Percentiles rank a stretch among this genome's conserved stretches.
Conservation (phyloP, 2,888 invertebrate genomes). For the Plebejus melissa region DNA sequence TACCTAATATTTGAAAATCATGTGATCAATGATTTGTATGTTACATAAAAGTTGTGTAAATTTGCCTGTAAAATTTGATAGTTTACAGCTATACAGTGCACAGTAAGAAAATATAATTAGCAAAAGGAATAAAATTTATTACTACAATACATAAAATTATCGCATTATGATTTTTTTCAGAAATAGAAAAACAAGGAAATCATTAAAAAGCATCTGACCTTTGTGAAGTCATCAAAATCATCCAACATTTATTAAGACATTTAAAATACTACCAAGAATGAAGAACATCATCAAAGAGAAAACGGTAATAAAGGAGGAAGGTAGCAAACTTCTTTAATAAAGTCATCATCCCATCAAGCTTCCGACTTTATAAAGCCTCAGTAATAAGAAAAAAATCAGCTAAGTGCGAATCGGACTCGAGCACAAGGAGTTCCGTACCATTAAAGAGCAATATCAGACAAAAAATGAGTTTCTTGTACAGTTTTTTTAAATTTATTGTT, state of each 20-base stretch:
- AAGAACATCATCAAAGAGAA: slow-evolving; percentile 24
- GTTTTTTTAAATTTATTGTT: no score
- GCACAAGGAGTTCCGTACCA: not conserved
- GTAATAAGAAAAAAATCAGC: not conserved
- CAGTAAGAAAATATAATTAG: not conserved
- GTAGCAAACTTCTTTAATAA: slow-evolving; percentile 23
- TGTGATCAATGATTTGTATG: no score
- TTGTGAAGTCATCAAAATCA: slow-evolving; percentile 9
- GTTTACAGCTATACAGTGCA: no score
- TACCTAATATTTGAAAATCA: no score
- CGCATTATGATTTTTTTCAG: not conserved
- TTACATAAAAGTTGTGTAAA: no score
- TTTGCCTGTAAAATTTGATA: no score
- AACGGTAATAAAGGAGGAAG: slow-evolving; percentile 8
- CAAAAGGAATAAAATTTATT: not conserved
- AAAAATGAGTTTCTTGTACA: no score
- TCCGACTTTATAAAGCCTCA: slow-evolving; percentile 7
- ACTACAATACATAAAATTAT: no score
- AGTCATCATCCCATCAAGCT: slow-evolving; percentile 21
- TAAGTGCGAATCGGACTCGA: not conserved
- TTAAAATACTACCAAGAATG: not conserved
- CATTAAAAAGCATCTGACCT: not conserved
- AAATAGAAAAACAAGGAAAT: not conserved
- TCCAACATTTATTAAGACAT: slow-evolving; percentile 19
- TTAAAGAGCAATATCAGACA: no score